Evolutionary conservation across 2,797 vertebrate genomes (phyloP).

Genomic region (Acanthurus tractus): DNA sequence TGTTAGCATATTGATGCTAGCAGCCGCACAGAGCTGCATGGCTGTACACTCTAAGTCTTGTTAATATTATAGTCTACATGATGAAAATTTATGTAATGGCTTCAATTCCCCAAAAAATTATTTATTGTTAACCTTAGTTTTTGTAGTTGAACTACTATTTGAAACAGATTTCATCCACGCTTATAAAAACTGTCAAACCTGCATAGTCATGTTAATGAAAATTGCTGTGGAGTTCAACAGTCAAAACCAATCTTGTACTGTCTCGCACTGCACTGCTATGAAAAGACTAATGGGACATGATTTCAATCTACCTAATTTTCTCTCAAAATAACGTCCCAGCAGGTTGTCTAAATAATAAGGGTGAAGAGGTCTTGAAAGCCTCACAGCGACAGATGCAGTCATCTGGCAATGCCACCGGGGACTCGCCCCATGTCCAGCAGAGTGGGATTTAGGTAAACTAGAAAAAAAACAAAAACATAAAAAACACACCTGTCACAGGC

Average conservation of each 20-base stretch:
- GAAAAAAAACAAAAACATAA: conserved; percentile 51
- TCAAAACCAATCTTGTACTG: conserved; percentile 18
- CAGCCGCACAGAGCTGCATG: too few species aligned
- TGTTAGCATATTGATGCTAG: too few species aligned
- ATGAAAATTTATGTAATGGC: too few species aligned
- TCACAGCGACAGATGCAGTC: conserved; percentile 69
- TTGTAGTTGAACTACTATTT: too few species aligned
- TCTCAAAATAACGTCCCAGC: conserved; percentile 62
- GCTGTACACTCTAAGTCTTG: too few species aligned
- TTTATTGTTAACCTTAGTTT: too few species aligned
- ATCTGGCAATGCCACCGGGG: conserved; percentile 61
- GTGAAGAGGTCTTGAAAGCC: conserved; percentile 53
- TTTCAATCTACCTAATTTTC: conserved; percentile 52
- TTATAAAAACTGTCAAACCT: background rate
- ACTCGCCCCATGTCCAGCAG: conserved; percentile 45
- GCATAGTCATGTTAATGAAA: background rate
- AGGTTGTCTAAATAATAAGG: conserved; percentile 51
- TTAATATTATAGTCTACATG: too few species aligned
- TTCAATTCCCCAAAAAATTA: too few species aligned
- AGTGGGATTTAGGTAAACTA: conserved; percentile 63
- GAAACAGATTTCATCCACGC: too few species aligned
- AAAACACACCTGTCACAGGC: conserved; percentile 74
- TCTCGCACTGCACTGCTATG: background rate
- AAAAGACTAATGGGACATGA: conserved; percentile 25
- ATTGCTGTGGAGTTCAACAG: background rate